A percentile compares a stretch with the other conserved stretches of the same genome.
These are phyloP conservation scores for Eupristina koningsbergeri DNA, from an alignment of 1,140 invertebrate genomes.

Conservation along the genomic window DNA sequence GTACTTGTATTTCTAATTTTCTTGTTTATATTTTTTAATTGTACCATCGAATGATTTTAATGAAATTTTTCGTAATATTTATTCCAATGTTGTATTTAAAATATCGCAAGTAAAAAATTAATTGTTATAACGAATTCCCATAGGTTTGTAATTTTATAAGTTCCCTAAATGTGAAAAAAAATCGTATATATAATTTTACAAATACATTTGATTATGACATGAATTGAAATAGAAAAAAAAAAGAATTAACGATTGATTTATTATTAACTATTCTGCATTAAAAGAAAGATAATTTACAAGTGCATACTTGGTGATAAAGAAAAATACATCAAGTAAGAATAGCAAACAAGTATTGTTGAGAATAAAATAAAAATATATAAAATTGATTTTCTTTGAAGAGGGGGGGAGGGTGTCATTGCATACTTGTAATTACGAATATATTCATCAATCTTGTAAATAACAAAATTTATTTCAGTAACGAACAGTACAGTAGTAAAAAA, in stretches of 20 bases:
- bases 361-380: conserved; percentile 17
- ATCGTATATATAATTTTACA: neutral
- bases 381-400: conserved; percentile 16
- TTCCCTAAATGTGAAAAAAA: neutral
- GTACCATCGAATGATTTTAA: conserved; percentile 25
- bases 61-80: conserved; percentile 41
- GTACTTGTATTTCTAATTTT: conserved; percentile 33
- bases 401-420: neutral
- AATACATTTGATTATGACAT: neutral
- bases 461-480: conserved; percentile 34
- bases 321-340: neutral
- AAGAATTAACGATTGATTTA: neutral
- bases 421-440: conserved; percentile 30
- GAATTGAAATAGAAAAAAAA: conserved; percentile 2
- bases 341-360: neutral
- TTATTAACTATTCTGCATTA: neutral
- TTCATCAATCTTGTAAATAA: conserved; percentile 44
- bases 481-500: conserved; percentile 5
- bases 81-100: conserved; percentile 43
- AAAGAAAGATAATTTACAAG: neutral
- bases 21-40: conserved; percentile 32
- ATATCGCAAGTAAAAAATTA: conserved; percentile 37
- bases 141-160: conserved; percentile 5
- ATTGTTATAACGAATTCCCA: conserved; percentile 37
- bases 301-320: neutral